Evolutionary conservation across 2,113 vertebrate species (phyloP), one percentile per base, ranked within the genome.

Genomic region (Glaucomys volans): DNA sequence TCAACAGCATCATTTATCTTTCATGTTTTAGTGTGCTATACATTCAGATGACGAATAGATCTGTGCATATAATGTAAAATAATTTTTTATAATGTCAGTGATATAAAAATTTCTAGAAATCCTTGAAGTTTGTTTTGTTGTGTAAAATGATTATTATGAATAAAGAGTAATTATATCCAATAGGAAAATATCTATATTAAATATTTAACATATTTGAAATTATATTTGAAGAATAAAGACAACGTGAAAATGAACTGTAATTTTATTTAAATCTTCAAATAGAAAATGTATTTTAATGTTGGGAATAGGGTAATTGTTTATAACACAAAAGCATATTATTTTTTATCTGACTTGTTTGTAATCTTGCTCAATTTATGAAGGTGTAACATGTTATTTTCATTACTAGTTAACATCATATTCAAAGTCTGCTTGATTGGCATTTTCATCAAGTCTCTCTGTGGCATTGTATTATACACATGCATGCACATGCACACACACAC

Each of bases 1-100:
- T 98, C 89, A 47, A 71, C 77, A 97, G 91, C 77, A 0, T 71
- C 77, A n/a, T 79, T 88, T 96, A 1, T 94, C 97, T 98, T 97
- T 28, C 89, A 96, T 59, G 37, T 42, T 90, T 20, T 91, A 84
- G 12, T 95, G 6, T 6, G 11, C 80, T 95, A 82, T 79, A 2
- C 77, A 2, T 96, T 94, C 87, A 96, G 85, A 97, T 82, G 86
- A 91, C 8, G 85, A 90, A 76, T 94, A 89, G 83, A 94, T 66
- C 69, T 35, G 22, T 93, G 22, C 44, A 37, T 85, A 12, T 88
- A 96, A 0, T 0, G 71, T 57, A 47, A 95, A 92, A 40, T 24
- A 37, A 62, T 94, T 83, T 82, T 77, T 47, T 83, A 1, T 50
- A 5, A 71, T 94, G 4, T 94, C 8, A 84, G 3, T 74, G 0